phyloP scores from a whole-genome alignment of 2,113 vertebrate species.

The Probosciger aterrimus region DNA sequence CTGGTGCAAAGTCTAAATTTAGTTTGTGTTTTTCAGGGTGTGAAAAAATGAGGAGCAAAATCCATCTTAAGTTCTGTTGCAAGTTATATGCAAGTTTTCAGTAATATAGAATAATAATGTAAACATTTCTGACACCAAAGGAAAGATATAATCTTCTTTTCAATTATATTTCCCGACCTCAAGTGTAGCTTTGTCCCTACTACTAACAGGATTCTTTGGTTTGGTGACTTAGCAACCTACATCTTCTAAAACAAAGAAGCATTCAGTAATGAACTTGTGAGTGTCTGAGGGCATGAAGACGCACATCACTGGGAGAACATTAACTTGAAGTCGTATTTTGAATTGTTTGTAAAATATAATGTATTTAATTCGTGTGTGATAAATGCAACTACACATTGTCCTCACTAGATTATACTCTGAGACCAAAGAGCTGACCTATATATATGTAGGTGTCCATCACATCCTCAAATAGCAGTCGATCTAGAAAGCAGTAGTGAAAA shows the following conservation, averaged over 20 bases:
- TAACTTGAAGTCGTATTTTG: background rate
- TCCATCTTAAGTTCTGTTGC: background rate
- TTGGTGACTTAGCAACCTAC: background rate
- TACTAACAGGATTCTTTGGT: background rate
- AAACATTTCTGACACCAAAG: background rate
- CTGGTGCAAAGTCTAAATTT: background rate
- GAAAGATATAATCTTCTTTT: background rate
- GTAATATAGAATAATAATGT: background rate
- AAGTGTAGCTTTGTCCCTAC: background rate
- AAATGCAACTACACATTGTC: background rate
- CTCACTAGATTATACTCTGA: background rate
- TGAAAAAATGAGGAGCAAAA: background rate
- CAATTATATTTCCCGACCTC: background rate
- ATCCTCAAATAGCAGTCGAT: background rate
- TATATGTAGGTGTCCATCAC: background rate
- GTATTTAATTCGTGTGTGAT: background rate
- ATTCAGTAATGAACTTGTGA: background rate
- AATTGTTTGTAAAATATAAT: background rate
- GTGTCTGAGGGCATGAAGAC: background rate
- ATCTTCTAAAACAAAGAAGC: background rate
- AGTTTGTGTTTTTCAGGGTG: background rate
- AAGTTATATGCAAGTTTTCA: background rate
- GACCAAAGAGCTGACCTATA: background rate
- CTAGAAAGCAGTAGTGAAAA: background rate
- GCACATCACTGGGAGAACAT: background rate